Percentiles rank a stretch among this genome's conserved stretches.
Conservation (phyloP, 2,888 invertebrate genomes). For the Drosophila silvestris region DNA sequence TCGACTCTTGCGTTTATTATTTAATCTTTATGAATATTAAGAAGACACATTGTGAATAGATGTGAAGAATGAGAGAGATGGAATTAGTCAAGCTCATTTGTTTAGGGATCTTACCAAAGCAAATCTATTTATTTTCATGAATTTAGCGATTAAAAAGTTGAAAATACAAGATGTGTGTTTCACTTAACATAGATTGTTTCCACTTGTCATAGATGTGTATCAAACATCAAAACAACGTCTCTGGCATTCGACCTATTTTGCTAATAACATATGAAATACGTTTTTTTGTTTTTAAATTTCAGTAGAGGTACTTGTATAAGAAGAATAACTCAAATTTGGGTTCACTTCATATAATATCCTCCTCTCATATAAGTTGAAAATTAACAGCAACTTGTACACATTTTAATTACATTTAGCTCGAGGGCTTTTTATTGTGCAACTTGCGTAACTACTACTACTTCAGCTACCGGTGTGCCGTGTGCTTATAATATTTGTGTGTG, state of each 20-base stretch:
- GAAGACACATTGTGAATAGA: not conserved
- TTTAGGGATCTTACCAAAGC: not conserved
- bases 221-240: not conserved
- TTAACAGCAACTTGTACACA: constrained; percentile 26
- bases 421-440: constrained; percentile 52
- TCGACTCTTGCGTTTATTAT: not conserved
- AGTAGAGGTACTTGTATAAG: not conserved
- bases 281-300: not conserved
- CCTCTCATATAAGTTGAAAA: not conserved
- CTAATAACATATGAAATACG: not conserved
- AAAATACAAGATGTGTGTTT: not conserved
- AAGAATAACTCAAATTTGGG: not conserved
- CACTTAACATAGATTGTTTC: not conserved
- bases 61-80: not conserved
- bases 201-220: not conserved
- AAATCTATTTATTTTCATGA: not conserved
- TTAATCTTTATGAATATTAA: not conserved
- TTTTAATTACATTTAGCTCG: constrained; percentile 67
- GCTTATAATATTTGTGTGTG: constrained; percentile 44
- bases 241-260: not conserved
- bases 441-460: constrained; percentile 41
- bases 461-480: constrained; percentile 25
- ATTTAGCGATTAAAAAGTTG: not conserved
- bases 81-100: not conserved
- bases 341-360: not conserved